Percentiles rank a stretch among this genome's conserved stretches.
Conservation (phyloP, 1,140 invertebrate genomes). For the Drosophila repleta region DNA sequence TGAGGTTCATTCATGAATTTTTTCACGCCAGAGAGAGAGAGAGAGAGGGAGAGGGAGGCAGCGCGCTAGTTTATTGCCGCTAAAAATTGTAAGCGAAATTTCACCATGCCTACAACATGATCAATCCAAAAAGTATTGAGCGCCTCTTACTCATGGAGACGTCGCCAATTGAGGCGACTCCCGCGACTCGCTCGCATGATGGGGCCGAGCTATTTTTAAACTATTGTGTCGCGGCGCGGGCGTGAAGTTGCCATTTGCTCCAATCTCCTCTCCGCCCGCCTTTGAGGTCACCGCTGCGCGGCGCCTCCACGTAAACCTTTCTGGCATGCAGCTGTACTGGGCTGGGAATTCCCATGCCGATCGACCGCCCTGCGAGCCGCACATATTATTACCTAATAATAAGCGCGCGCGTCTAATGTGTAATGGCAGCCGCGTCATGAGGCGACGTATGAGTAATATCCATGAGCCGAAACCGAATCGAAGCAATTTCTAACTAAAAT, state of each 20-base stretch:
- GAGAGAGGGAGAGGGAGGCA: conserved; percentile 11
- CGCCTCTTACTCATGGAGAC: conserved; percentile 65
- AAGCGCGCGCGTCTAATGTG: conserved; percentile 31
- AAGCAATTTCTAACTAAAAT: neutral
- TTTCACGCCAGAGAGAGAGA: conserved; percentile 6
- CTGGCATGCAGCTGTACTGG: conserved; percentile 18
- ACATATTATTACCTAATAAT: conserved; percentile 37
- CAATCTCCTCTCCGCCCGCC: too few relatives aligned
- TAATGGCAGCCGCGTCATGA: conserved; percentile 15
- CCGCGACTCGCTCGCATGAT: conserved; percentile 48
- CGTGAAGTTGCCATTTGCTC: conserved; percentile 32
- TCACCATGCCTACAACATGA: conserved; percentile 64
- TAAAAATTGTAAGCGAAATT: conserved; percentile 57
- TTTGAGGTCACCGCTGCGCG: conserved; percentile 14
- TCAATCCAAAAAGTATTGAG: conserved; percentile 69
- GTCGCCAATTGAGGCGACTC: conserved; percentile 41
- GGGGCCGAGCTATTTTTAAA: conserved; percentile 66
- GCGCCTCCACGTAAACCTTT: conserved; percentile 11
- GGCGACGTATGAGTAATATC: conserved; percentile 73
- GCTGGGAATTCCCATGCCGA: conserved; percentile 1
- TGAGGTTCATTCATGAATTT: conserved; percentile 60
- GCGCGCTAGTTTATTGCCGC: neutral
- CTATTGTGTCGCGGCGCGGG: conserved; percentile 48
- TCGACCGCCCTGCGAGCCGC: conserved; percentile 19
- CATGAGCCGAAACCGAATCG: neutral